These are phyloP conservation scores for Chiloscyllium punctatum DNA, from an alignment of 2,797 vertebrate genomes.

Conservation along the genomic window DNA sequence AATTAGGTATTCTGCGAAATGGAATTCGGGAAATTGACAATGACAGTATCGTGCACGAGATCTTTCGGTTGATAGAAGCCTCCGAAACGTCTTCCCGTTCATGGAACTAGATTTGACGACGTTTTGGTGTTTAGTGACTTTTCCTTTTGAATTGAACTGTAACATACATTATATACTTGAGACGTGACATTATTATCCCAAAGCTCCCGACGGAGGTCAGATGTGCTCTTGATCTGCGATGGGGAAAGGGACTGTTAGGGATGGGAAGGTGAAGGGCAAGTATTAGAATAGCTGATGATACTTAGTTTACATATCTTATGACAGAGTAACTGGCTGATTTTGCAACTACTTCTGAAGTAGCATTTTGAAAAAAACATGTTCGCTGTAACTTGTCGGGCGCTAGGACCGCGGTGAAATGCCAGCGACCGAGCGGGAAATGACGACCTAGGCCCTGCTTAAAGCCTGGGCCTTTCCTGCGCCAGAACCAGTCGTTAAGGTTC, in stretches of 20 bases:
- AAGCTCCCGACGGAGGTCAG: background rate
- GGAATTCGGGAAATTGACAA: background rate
- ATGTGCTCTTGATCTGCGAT: background rate
- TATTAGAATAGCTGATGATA: background rate
- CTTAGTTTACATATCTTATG: background rate
- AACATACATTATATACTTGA: too few species aligned
- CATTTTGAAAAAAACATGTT: background rate
- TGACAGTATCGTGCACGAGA: background rate
- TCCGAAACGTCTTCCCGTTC: background rate
- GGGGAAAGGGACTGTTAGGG: background rate
- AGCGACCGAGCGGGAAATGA: slow-evolving; percentile 17
- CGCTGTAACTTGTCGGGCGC: background rate
- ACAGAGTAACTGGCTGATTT: background rate
- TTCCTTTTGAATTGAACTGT: background rate
- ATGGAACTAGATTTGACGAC: background rate
- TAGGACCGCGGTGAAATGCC: slow-evolving; percentile 8
- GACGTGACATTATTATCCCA: background rate
- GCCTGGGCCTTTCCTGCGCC: background rate
- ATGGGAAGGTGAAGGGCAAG: background rate
- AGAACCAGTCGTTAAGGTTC: background rate
- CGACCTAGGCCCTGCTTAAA: slow-evolving; percentile 7
- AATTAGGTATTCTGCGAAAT: background rate
- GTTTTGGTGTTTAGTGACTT: background rate
- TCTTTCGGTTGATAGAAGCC: background rate
- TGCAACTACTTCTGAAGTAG: background rate